Evolutionary conservation across 92 coral and sea anemone genomes (phyloP).

Genomic region (Paramuricea clavata): DNA sequence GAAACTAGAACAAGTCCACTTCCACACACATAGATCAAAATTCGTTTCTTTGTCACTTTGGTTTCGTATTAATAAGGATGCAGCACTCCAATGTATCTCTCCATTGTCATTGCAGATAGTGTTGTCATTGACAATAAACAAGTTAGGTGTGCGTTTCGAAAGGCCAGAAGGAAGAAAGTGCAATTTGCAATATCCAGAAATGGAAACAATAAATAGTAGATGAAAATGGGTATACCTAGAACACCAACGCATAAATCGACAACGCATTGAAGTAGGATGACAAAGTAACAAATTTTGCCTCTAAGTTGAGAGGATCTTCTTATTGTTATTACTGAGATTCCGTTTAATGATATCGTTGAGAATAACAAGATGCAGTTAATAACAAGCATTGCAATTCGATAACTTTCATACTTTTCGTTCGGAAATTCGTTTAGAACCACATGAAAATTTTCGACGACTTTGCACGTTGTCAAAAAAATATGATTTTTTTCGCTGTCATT

Average conservation of each 20-base stretch:
- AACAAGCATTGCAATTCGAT: too few relatives aligned
- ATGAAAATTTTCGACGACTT: too few relatives aligned
- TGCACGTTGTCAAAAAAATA: background rate
- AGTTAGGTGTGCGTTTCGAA: background rate
- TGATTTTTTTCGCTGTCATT: too few relatives aligned
- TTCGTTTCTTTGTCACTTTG: background rate
- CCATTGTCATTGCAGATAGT: background rate
- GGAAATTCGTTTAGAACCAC: too few relatives aligned
- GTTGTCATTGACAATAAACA: background rate
- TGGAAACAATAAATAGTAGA: too few relatives aligned
- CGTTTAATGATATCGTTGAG: background rate
- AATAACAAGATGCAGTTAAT: background rate
- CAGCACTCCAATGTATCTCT: too few relatives aligned
- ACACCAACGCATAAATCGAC: background rate
- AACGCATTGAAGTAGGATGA: too few relatives aligned
- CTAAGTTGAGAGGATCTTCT: background rate
- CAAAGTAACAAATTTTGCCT: too few relatives aligned
- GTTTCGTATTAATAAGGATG: too few relatives aligned
- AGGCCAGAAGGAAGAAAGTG: background rate
- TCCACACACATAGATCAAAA: background rate
- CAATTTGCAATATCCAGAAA: too few relatives aligned
- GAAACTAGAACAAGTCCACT: background rate
- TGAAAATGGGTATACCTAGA: too few relatives aligned
- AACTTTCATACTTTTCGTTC: too few relatives aligned
- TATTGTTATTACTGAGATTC: background rate